Conservation (phyloP, 2,797 vertebrate genomes). For the Karalla daura region DNA sequence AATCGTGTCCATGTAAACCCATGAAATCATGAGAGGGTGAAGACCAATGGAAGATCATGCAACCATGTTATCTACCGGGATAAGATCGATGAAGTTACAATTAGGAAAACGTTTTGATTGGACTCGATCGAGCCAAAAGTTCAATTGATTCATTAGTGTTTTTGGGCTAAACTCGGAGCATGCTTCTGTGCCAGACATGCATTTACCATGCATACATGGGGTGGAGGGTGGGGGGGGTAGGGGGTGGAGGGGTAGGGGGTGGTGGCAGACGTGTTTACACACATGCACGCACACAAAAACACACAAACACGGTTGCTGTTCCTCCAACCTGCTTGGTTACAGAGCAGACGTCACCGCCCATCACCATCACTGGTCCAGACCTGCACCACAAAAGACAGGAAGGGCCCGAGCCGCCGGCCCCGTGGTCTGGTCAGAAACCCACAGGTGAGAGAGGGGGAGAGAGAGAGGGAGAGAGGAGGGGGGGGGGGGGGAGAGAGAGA, state of each 20-base stretch:
- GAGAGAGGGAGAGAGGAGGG: conserved; percentile 33
- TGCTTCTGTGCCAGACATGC: conserved; percentile 59
- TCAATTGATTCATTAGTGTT: conserved; percentile 7
- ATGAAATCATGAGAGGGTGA: conserved; percentile 12
- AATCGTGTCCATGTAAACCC: too few relatives aligned
- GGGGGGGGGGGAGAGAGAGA: conserved; percentile 56
- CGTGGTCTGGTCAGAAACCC: conserved; percentile 76
- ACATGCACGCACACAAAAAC: conserved; percentile 40
- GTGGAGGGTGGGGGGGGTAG: too few relatives aligned
- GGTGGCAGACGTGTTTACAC: conserved; percentile 24
- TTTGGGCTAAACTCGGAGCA: conserved; percentile 35
- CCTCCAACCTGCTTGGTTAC: conserved; percentile 82
- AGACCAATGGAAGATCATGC: conserved; percentile 61
- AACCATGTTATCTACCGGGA: conserved; percentile 47
- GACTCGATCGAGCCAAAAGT: conserved; percentile 19
- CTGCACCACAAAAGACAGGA: conserved; percentile 84
- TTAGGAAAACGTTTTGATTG: conserved; percentile 5
- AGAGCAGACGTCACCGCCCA: conserved; percentile 81
- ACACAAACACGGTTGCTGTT: conserved; percentile 64
- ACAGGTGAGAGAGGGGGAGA: conserved; percentile 62
- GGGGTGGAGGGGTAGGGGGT: too few relatives aligned
- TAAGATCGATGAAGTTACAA: neutral
- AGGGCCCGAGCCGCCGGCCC: conserved; percentile 74
- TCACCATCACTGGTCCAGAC: conserved; percentile 84
- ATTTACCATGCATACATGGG: conserved; percentile 52